Evolutionary conservation across 2,797 vertebrate species (phyloP), one percentile per base, ranked within the genome.

Genomic region (Pempheris klunzingeri): DNA sequence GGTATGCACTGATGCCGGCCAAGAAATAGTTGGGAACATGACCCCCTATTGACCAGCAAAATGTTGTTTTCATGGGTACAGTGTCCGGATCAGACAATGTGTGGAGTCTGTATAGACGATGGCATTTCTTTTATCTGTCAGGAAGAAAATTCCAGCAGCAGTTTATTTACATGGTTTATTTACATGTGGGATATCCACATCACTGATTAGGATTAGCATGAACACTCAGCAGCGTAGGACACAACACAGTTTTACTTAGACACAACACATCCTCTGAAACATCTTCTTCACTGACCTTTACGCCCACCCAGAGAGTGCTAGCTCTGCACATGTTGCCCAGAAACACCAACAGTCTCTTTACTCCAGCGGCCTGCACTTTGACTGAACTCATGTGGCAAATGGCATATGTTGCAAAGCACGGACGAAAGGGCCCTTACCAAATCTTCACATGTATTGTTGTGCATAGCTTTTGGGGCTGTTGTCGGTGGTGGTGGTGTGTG

Each of bases 381-480:
- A 87, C 80, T 59, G 76, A 89, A 72, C 66, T 39, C 61, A 78
- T 79, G 85, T 84, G 87, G 78, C 82, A 87, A 87, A 82, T 52
- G 68, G 73, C 87, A 90, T 88, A 90, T 89, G 84, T 41, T 80
- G 36, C n/a, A 28, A 69, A 77, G 73, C 77, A 15, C 50, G 61
- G 70, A 72, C 17, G 44, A 86, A 85, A 70, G 72, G 22, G 52
- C 67, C 46, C 58, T 60, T 66, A 74, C 72, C 24, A 68, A 71
- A 79, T 81, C 75, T 66, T 81, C 13, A 26, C 68, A 38, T 74
- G 74, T 53, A 65, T 72, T 80, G 78, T 80, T 36, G 55, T 64
- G 14, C 36, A 14, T 78, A 36, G 85, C 80, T 83, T 86, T 87
- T 76, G 77, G 80, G 81, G 65, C 36, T 81, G 55, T 54, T 62